Base-by-base conservation (phyloP, 2,888 invertebrate genomes). In the Euzophera pinguis region DNA sequence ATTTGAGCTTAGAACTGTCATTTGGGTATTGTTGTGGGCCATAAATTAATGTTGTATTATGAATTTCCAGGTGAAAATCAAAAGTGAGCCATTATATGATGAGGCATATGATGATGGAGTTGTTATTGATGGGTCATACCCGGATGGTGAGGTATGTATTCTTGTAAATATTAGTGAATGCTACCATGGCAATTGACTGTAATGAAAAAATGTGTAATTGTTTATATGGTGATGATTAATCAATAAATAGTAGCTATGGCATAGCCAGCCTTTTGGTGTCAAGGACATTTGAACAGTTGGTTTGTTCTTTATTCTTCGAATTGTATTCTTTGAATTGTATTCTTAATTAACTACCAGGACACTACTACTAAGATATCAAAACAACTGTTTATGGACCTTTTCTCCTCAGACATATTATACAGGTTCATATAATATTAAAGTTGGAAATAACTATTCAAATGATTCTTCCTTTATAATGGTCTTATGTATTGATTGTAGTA, bases 61-160 rank as follows among this genome's bases (percentile, higher is more conserved):
- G 80, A 71, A 69, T 79, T 88, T 87, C 70, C 88, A 91, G 92
- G 73, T 90, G 56, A 86, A 90, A 61, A 84, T 92, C 57, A 92
- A 92, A 79, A 90, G 85, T 78, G 92, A 92, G 67, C 92, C 92
- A 56, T 72, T 90, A 29, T 91, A 84, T 70, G 91, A 92, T 84
- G 90, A 84, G 58, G 78, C 76, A 38, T 89, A 90, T 83, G 90
- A 90, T 79, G 90, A 90, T 83, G 91, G 90, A 75, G 88, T 91
- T 67, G 77, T 81, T 59, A 90, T 91, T 77, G 91, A 91, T 79
- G 86, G 84, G 10, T 78, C 83, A 62, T 91, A 91, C 61, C 80
- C 81, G 64, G 82, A 83, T 52, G 71, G 65, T 77, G 89, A 90
- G 82, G 91, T 91, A 71, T 77, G 82, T 79, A 60, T 69, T 66